Conservation (phyloP, 2,888 invertebrate genomes). For the Allygus modestus region DNA sequence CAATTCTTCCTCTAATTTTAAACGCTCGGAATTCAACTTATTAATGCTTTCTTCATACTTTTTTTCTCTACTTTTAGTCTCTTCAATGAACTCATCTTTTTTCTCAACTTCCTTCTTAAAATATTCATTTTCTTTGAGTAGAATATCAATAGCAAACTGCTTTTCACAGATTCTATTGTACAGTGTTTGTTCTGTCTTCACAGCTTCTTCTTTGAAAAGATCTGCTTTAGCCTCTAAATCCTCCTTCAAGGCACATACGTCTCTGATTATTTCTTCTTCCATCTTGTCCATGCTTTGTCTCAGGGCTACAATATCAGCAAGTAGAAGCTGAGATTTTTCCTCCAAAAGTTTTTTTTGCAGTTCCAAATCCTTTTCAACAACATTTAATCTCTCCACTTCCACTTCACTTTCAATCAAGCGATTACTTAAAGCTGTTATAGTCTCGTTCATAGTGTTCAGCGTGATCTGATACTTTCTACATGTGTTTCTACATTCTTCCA, state of each 20-base stretch:
- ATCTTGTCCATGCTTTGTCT: slow-evolving; percentile 50
- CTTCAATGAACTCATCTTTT: slow-evolving; percentile 4
- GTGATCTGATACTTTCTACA: slow-evolving; percentile 56
- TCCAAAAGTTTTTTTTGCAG: slow-evolving; percentile 33
- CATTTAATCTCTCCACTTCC: slow-evolving; percentile 52
- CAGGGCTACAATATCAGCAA: neutral
- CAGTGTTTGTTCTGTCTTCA: neutral
- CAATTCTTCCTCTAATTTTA: neutral
- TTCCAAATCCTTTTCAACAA: slow-evolving; percentile 33
- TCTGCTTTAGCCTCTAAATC: slow-evolving; percentile 33
- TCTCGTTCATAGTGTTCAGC: slow-evolving; percentile 50
- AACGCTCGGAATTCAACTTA: neutral
- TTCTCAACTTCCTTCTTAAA: slow-evolving; percentile 19
- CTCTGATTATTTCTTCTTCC: slow-evolving; percentile 48
- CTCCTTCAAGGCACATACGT: slow-evolving; percentile 15
- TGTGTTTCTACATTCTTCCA: slow-evolving; percentile 3
- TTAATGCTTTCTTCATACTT: neutral
- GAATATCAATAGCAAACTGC: neutral
- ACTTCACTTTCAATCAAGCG: slow-evolving; percentile 40
- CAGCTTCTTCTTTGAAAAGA: slow-evolving; percentile 22
- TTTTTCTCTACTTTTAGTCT: neutral
- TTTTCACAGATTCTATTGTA: slow-evolving; percentile 33
- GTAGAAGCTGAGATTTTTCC: slow-evolving; percentile 34
- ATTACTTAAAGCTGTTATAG: slow-evolving; percentile 47
- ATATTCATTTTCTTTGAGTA: slow-evolving; percentile 31